Evolutionary conservation across 2,888 invertebrate genomes (phyloP), one percentile per base, ranked within the genome.

Genomic region (Stenotaenia linearis): DNA sequence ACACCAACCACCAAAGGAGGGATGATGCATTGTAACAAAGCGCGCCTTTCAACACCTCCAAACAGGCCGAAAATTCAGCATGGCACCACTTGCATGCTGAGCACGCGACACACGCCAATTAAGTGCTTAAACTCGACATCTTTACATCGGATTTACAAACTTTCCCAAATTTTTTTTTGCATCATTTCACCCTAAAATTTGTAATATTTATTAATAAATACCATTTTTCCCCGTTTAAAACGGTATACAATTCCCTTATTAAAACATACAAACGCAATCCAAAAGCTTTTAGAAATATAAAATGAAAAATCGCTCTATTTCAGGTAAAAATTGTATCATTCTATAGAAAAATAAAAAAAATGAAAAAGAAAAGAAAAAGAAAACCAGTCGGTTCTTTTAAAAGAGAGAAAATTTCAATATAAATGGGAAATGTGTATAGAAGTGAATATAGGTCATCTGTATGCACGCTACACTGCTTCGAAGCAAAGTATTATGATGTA

Each of bases 51-150:
- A 56, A 56, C 56, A 56, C 56, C 21, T 56, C 56, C 56, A 56
- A 56, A 56, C 56, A 56, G 56, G 56, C 56, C 56, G 56, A 56
- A 56, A 56, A 56, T 56, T 56, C 56, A 56, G 56, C 56, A 56
- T 56, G 56, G 56, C 18, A 56, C 56, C 56, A 56, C 56, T 56
- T 56, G 56, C 56, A 56, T 56, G 56, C 56, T 18, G 18, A 56
- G 56, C 56, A 56, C 56, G 56, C 56, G 56, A 56, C 56, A 56
- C 56, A 15, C 15, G 4, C 56, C 56, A 56, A 56, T 56, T 56
- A 56, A 23, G 21, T 18, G 23, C 56, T 56, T 56, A 56, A 56
- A 56, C 56, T 10, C 37, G 37, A 37, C 37, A 37, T 15, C 37
- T 37, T 37, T 15, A 37, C 37, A 37, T 15, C 12, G 37, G 12